Conservation (phyloP, 2,113 vertebrate genomes). For the Campylomormyrus tamandua region DNA sequence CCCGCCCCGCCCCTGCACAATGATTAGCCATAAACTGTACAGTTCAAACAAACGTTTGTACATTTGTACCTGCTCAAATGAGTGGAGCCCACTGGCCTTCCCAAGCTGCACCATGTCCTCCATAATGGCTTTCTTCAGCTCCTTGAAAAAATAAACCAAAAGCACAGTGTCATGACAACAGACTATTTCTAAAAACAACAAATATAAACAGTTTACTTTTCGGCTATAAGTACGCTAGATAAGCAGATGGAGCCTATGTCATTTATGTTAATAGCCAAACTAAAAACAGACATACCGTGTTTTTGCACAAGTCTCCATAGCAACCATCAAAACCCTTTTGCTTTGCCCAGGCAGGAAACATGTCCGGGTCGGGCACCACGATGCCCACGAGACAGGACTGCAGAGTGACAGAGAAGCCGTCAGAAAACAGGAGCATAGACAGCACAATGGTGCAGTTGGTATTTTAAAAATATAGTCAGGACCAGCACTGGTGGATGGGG, state of each 20-base stretch:
- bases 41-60: background rate
- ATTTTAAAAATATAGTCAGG: background rate
- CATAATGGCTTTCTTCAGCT: constrained; percentile 80
- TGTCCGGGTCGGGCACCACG: constrained; percentile 84
- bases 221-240: background rate
- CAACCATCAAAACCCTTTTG: constrained; percentile 81
- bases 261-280: background rate
- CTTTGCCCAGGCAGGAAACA: constrained; percentile 86
- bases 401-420: constrained; percentile 15
- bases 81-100: constrained; percentile 86
- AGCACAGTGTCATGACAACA: background rate
- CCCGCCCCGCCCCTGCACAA: background rate
- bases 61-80: constrained; percentile 85
- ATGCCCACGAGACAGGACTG: constrained; percentile 93
- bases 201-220: background rate
- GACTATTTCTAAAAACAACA: background rate
- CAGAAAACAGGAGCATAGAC: background rate
- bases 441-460: background rate
- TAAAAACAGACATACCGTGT: constrained; percentile 58
- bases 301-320: constrained; percentile 77
- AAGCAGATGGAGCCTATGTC: background rate
- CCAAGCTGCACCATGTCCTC: constrained; percentile 87
- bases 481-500: background rate
- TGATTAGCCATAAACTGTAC: background rate
- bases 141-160: constrained; percentile 54